Conservation (phyloP, 2,888 invertebrate species). For the Drosophila paramelanica region DNA sequence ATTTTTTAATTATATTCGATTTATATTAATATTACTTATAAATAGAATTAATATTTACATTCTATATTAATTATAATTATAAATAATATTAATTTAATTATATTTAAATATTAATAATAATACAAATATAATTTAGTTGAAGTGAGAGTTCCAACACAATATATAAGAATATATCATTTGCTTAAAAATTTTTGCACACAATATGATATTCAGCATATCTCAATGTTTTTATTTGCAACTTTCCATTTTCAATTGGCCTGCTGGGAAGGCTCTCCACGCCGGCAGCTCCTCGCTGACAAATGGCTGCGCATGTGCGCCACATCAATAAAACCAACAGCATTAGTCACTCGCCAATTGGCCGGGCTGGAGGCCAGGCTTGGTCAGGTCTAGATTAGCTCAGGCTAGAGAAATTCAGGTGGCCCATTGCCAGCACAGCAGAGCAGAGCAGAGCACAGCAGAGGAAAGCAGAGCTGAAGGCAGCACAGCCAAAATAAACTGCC, state of each 20-base stretch:
- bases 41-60: too few relatives aligned
- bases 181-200: too few relatives aligned
- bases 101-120: too few relatives aligned
- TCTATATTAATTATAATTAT: too few relatives aligned
- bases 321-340: conserved; percentile 78
- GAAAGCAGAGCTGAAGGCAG: background rate
- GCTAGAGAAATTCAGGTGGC: conserved; percentile 62
- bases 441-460: conserved; percentile 9
- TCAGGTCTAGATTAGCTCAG: conserved; percentile 16
- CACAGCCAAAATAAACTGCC: conserved; percentile 23
- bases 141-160: too few relatives aligned
- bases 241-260: conserved; percentile 73
- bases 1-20: too few relatives aligned
- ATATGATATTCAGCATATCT: background rate
- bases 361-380: conserved; percentile 27
- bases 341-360: conserved; percentile 71
- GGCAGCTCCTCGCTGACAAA: conserved; percentile 54
- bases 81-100: too few relatives aligned
- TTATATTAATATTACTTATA: too few relatives aligned
- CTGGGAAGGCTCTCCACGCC: conserved; percentile 12
- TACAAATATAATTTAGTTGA: too few relatives aligned
- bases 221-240: conserved; percentile 53
- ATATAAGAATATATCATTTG: too few relatives aligned
- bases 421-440: background rate
- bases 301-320: conserved; percentile 67